Evolutionary conservation across 2,888 invertebrate genomes (phyloP), one percentile per base, ranked within the genome.

Genomic region (Leucophora obtusa): DNA sequence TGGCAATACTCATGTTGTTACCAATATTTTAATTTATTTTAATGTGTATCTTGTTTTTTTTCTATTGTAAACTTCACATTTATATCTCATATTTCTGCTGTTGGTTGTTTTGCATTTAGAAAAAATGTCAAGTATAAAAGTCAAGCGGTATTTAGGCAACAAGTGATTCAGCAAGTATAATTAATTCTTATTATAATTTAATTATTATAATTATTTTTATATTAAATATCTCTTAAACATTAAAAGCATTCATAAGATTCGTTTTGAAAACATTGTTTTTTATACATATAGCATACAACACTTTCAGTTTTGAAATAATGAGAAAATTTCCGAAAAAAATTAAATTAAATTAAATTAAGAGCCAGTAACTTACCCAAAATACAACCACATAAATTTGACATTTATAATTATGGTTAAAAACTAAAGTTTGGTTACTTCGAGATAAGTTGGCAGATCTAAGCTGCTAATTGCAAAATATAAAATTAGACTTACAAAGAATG

Each of bases 81-180:
- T 21, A 10, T 53, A 53, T 66, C 14, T 53, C 15, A 43, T 24
- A 17, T 68, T 59, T 24, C 24, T 66, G 68, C 18, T 69, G 75
- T 62, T 17, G 33, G 24, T 51, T 63, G 66, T 62, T 43, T 33
- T n/a, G 35, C 18, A 59, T 60, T 47, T 51, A 63, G 83, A 86
- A 86, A 84, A 86, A 86, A 86, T 85, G 85, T 87, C 86, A 85
- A 88, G 87, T 88, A 88, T 87, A 87, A 88, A 88, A 88, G 87
- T 87, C 86, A 88, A 88, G 88, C 87, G 87, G 87, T 87, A 88
- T 87, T 88, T 87, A 88, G 88, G 88, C 88, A 88, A 88, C 88
- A 85, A 88, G 88, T 88, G 88, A 88, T 88, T 88, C 88, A 88
- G 88, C 88, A 88, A 88, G 66, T 86, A 80, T 82, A 79, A 74